These are phyloP conservation scores for Falcaria lacertinaria DNA, from an alignment of 2,888 invertebrate genomes.

Conservation along the genomic window DNA sequence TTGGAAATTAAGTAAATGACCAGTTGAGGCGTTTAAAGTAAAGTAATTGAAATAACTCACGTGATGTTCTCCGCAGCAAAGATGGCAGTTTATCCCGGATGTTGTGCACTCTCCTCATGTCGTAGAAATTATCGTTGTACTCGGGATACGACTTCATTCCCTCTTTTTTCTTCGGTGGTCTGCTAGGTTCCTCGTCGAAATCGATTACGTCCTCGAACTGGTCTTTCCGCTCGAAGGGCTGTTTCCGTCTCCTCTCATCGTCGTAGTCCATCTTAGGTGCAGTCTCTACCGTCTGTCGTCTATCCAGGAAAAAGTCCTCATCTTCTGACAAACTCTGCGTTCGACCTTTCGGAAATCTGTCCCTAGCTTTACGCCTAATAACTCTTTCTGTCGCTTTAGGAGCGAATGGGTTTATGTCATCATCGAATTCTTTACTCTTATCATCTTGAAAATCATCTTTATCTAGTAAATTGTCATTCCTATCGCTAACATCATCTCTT, in stretches of 20 bases:
- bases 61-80: constrained; percentile 39
- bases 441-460: constrained; percentile 27
- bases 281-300: constrained; percentile 2
- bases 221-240: not conserved
- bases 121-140: constrained; percentile 50
- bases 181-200: not conserved
- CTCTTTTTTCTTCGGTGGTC: constrained; percentile 3
- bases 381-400: constrained; percentile 29
- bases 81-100: constrained; percentile 48
- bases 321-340: constrained; percentile 13
- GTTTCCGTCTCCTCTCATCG: not conserved
- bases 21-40: not conserved
- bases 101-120: constrained; percentile 50
- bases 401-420: constrained; percentile 18
- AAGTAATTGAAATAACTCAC: constrained; percentile 29
- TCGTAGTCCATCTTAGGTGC: not conserved
- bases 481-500: constrained; percentile 28
- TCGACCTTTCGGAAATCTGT: constrained; percentile 26
- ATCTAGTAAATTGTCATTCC: constrained; percentile 26
- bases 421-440: constrained; percentile 27
- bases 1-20: too few relatives aligned
- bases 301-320: constrained; percentile 14
- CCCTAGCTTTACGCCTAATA: constrained; percentile 45
- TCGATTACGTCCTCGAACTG: not conserved
- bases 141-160: constrained; percentile 22